These are phyloP conservation scores for Gallinago stenura DNA, from an alignment of 2,797 vertebrate genomes.

Conservation along the genomic window DNA sequence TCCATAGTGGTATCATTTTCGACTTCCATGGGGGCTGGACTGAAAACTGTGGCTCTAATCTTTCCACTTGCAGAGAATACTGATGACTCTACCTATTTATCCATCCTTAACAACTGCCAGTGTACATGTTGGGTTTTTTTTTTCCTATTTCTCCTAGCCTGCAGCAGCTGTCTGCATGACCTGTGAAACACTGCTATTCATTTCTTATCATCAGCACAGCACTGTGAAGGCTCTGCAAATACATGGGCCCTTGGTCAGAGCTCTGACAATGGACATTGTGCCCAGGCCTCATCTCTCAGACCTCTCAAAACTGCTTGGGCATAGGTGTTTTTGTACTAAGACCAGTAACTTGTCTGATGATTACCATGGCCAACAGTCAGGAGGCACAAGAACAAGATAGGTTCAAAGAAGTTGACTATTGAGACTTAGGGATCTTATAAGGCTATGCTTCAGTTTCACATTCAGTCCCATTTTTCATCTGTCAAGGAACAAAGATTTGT, in stretches of 20 bases:
- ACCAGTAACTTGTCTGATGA: neutral
- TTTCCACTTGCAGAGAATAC: neutral
- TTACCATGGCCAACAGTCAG: neutral
- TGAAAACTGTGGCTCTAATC: neutral
- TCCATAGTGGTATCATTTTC: neutral
- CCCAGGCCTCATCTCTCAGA: neutral
- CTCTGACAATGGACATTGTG: neutral
- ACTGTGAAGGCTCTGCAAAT: rapidly evolving
- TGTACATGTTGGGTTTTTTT: neutral
- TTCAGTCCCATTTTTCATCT: neutral
- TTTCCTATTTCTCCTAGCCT: neutral
- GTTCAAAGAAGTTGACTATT: neutral
- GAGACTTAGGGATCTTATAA: neutral
- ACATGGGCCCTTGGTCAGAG: neutral
- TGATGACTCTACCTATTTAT: neutral
- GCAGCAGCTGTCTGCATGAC: neutral
- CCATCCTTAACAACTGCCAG: neutral
- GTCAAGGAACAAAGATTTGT: neutral
- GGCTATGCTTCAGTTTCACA: neutral
- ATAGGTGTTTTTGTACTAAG: neutral
- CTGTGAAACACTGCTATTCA: neutral
- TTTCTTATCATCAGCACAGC: neutral
- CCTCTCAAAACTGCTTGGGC: neutral
- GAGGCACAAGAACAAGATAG: neutral
- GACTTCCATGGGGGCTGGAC: neutral